phyloP scores from a whole-genome alignment of 2,888 invertebrate species.

The Habrosyne pyritoides region DNA sequence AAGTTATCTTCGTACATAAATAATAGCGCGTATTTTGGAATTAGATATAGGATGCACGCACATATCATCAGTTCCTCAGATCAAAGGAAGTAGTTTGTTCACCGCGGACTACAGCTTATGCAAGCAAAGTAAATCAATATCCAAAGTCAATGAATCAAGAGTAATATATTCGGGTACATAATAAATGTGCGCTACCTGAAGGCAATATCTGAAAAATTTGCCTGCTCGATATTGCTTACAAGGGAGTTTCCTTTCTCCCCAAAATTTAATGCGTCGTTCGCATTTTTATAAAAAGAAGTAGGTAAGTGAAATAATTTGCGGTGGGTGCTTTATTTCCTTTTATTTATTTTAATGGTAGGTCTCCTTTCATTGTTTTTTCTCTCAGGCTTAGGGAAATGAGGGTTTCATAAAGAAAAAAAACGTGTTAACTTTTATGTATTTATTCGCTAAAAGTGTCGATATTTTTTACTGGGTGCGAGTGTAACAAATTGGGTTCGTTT shows the following conservation, averaged over 20 bases:
- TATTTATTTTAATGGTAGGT: conserved; percentile 83
- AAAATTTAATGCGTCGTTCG: conserved; percentile 84
- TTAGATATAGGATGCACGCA: conserved; percentile 25
- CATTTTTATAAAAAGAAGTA: conserved; percentile 84
- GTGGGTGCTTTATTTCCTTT: conserved; percentile 80
- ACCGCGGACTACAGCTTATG: conserved; percentile 76
- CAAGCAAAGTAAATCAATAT: conserved; percentile 84
- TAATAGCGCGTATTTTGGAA: not conserved
- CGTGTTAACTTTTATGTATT: conserved; percentile 55
- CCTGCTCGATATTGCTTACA: conserved; percentile 84
- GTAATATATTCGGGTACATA: conserved; percentile 84
- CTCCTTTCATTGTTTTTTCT: conserved; percentile 76
- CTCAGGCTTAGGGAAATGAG: conserved; percentile 66
- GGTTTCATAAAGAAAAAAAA: conserved; percentile 56
- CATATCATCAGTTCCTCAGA: conserved; percentile 62
- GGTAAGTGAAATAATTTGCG: conserved; percentile 83
- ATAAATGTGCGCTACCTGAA: conserved; percentile 84
- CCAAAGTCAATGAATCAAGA: conserved; percentile 84
- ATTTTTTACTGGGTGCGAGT: conserved; percentile 59
- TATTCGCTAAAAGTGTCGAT: conserved; percentile 65
- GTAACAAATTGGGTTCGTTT: conserved; percentile 66
- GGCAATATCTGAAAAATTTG: conserved; percentile 84
- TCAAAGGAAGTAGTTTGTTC: conserved; percentile 57
- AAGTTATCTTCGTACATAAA: not conserved
- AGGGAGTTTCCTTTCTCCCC: conserved; percentile 83